Evolutionary conservation across 2,113 vertebrate genomes (phyloP).

Genomic region (Dipodomys merriami): DNA sequence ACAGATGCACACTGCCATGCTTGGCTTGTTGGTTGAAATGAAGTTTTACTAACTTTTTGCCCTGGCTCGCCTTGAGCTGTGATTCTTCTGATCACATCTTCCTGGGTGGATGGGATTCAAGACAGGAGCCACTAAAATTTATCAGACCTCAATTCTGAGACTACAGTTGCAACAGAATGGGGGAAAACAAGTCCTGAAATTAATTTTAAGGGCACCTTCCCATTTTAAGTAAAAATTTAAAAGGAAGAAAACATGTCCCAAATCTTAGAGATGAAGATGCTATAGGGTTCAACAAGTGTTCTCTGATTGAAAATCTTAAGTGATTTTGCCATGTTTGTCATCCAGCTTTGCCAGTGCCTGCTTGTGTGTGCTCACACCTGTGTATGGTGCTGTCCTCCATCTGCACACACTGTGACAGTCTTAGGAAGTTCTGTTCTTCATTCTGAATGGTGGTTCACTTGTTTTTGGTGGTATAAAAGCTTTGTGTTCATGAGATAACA

Average conservation of each 20-base stretch:
- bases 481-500: not conserved
- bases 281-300: not conserved
- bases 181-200: too few species aligned
- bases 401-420: not conserved
- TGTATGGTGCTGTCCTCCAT: not conserved
- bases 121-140: too few species aligned
- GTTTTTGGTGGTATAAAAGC: not conserved
- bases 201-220: too few species aligned
- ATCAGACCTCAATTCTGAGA: too few species aligned
- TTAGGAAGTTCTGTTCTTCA: not conserved
- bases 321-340: slow-evolving; percentile 11
- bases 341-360: not conserved
- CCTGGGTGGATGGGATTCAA: too few species aligned
- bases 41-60: too few species aligned
- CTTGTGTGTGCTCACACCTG: not conserved
- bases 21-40: too few species aligned
- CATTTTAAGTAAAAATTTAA: not conserved
- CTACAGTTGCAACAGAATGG: too few species aligned
- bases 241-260: not conserved
- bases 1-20: too few species aligned
- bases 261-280: slow-evolving; percentile 6
- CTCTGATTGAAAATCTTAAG: slow-evolving; percentile 1
- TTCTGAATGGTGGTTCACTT: too few species aligned
- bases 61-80: too few species aligned
- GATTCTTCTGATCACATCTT: too few species aligned